Conservation (phyloP, 2,888 invertebrate species). For the Eudasyphora cyanicolor region DNA sequence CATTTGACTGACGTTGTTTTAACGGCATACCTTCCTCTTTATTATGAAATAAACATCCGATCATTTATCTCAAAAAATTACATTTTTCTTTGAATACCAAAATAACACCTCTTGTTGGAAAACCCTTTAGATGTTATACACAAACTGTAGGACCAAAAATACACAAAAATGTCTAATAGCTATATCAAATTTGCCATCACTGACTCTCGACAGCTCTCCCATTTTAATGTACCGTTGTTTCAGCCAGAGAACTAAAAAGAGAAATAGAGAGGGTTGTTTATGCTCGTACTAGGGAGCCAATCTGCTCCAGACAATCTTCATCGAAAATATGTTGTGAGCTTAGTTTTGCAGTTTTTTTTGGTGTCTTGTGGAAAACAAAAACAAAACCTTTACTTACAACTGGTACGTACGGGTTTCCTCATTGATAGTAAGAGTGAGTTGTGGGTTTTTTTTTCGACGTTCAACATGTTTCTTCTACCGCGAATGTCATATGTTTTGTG, state of each 20-base stretch:
- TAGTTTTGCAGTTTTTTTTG: background rate
- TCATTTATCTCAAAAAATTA: too few relatives aligned
- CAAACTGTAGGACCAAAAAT: too few relatives aligned
- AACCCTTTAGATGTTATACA: too few relatives aligned
- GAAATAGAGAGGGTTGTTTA: background rate
- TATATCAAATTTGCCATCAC: background rate
- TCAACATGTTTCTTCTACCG: background rate
- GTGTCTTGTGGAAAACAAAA: background rate
- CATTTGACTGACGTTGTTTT: too few relatives aligned
- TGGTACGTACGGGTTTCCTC: conserved; percentile 63
- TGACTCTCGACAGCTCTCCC: background rate
- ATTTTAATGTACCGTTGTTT: background rate
- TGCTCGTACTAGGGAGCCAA: background rate
- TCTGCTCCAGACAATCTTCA: background rate
- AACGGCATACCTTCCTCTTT: too few relatives aligned
- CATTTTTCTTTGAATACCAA: too few relatives aligned
- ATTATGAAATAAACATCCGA: too few relatives aligned
- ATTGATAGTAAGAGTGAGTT: conserved; percentile 63
- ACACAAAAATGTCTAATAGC: too few relatives aligned
- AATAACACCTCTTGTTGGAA: too few relatives aligned
- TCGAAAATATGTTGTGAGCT: conserved; percentile 15
- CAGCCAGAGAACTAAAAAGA: background rate
- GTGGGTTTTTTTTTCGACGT: conserved; percentile 11
- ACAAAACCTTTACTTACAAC: conserved; percentile 53
- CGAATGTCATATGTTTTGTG: conserved; percentile 52